Conservation (phyloP, 2,797 vertebrate species). For the Hoplostethus atlanticus region DNA sequence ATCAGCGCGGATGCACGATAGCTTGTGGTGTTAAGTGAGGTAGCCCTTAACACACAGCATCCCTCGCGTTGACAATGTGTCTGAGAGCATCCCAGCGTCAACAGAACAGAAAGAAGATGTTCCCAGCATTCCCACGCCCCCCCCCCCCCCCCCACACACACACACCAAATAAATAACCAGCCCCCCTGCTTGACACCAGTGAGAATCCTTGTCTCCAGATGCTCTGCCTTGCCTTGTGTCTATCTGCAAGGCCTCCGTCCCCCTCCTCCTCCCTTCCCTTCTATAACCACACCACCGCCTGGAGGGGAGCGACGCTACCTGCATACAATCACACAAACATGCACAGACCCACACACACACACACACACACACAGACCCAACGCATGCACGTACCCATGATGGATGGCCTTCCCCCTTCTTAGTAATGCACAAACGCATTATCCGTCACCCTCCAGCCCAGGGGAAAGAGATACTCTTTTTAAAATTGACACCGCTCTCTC, state of each 20-base stretch:
- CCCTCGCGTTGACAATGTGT: conserved; percentile 11
- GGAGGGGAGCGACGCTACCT: conserved; percentile 49
- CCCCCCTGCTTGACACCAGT: conserved; percentile 50
- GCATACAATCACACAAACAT: conserved; percentile 42
- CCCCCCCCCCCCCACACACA: conserved; percentile 1
- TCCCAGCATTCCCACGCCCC: conserved; percentile 65
- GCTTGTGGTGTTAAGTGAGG: conserved; percentile 7
- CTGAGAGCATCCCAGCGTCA: conserved; percentile 48
- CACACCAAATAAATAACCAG: conserved; percentile 57
- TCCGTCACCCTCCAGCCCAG: conserved; percentile 56
- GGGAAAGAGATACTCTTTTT: conserved; percentile 66
- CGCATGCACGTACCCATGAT: conserved; percentile 48
- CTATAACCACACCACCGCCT: conserved; percentile 44
- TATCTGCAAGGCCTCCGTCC: conserved; percentile 24
- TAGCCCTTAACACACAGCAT: conserved; percentile 27
- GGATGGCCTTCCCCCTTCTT: conserved; percentile 52
- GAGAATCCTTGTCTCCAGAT: conserved; percentile 65
- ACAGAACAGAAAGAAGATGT: conserved; percentile 44
- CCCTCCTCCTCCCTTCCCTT: not conserved
- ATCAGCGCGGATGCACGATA: not conserved
- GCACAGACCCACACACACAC: conserved; percentile 15
- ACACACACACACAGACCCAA: not conserved
- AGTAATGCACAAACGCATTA: conserved; percentile 62
- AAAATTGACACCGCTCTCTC: conserved; percentile 54
- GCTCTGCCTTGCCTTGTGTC: conserved; percentile 40